Evolutionary conservation across 2,797 vertebrate genomes (phyloP), one percentile per base, ranked within the genome.

Genomic region (Babyrousa celebensis): DNA sequence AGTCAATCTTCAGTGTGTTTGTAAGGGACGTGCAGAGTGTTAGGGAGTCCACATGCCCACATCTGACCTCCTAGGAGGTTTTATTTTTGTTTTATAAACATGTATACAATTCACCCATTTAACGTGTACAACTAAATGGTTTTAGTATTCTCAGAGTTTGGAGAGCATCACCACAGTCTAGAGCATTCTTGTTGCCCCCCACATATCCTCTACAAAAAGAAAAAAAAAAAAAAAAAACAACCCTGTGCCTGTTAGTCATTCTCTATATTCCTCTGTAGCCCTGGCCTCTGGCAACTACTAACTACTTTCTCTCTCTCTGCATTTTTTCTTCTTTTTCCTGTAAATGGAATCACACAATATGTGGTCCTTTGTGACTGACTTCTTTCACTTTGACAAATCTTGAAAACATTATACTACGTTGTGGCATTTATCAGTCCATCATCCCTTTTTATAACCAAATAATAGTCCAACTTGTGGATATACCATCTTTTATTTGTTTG

Each of bases 361-460:
- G 36, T 87, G 85, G 71, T 75, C 40, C 87, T 87, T 63, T 25
- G 29, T 78, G 85, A 84, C 85, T 58, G 65, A 14, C 25, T 94
- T 54, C 48, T 78, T 87, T 43, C 29, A 63, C n/a, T 70, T n/a
- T 52, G 16, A 23, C 29, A 48, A 48, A 10, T 48, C 43, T 48
- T 10, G 43, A 48, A 48, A 48, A 48, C 43, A 48, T 48, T 48
- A 48, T 48, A 48, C 43, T n/a, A 7, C 8, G 11, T 43, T 43
- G 5, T 79, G 43, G 65, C 29, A 17, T 58, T 3, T 29, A 8
- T 84, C n/a, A n/a, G 23, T 15, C 48, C 16, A 68, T 90, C 17
- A 5, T 70, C 90, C 79, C 48, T 90, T 40, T 86, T 62, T 83
- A 58, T 72, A 67, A 87, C n/a, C 54, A 78, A 60, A 32, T 77